Evolutionary conservation across 2,113 vertebrate genomes (phyloP), one percentile per base, ranked within the genome.

Genomic region (Sorex fumeus): DNA sequence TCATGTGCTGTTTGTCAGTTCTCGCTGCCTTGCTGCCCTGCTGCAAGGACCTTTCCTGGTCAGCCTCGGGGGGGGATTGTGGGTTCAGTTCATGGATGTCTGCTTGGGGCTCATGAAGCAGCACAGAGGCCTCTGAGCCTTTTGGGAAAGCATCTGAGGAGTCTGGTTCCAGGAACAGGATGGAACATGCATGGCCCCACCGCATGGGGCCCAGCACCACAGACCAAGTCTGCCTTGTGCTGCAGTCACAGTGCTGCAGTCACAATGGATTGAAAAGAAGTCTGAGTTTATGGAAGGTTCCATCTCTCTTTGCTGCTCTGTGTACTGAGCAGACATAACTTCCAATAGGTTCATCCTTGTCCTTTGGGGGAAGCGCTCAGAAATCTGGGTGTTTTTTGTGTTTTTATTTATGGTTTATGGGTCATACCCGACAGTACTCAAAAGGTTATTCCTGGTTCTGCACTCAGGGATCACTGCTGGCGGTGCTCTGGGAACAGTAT

Each of bases 71-170:
- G 50, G 90, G 28, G 57, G 21, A 60, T 60, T 23, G 21, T 43
- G 16, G 12, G 69, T 83, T 88, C 0, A 45, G 76, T 82, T 95
- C 70, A 40, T n/a, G 27, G 88, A 47, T 69, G 71, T 43, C 3
- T 90, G 88, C 72, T 84, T 81, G 1, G 1, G 11, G 15, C 32
- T 45, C 80, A 85, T 70, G 87, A 34, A 85, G 75, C 2, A 1
- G 13, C 21, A 32, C 19, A 36, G 53, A 23, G 70, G 53, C 67
- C 45, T 43, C 34, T 76, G 27, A 69, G 8, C n/a, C 13, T 25
- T 45, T n/a, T 67, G 36, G 87, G 82, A 88, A n/a, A 66, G 82
- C 34, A 67, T 8, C 32, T 21, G 70, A 90, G 67, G 84, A 87
- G 32, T 34, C 11, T 47, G 50, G 1, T 90, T 40, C 50, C 2